phyloP scores from a whole-genome alignment of 2,888 invertebrate species.

The Oligia latruncula region DNA sequence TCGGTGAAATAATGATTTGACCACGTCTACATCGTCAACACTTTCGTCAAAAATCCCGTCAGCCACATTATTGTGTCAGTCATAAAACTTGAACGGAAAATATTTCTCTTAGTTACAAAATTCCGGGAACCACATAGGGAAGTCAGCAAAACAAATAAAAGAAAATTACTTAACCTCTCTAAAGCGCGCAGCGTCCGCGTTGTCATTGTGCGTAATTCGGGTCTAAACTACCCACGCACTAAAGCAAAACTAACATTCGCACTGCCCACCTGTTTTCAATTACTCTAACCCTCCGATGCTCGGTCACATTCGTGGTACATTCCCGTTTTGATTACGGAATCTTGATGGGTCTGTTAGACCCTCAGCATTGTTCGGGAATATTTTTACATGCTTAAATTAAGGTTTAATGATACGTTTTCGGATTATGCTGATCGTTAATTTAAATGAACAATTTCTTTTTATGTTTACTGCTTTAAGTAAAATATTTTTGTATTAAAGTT shows the following conservation, averaged over 20 bases:
- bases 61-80: background rate
- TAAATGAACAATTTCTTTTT: constrained; percentile 67
- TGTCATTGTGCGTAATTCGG: constrained; percentile 45
- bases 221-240: constrained; percentile 51
- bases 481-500: constrained; percentile 53
- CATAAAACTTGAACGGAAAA: background rate
- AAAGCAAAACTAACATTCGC: constrained; percentile 55
- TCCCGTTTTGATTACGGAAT: constrained; percentile 74
- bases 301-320: constrained; percentile 68
- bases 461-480: constrained; percentile 59
- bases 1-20: background rate
- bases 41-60: background rate
- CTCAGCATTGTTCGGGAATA: constrained; percentile 68
- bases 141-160: constrained; percentile 31
- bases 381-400: constrained; percentile 70
- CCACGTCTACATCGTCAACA: background rate
- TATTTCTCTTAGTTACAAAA: constrained; percentile 14
- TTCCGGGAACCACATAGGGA: constrained; percentile 3
- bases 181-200: constrained; percentile 26
- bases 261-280: constrained; percentile 67
- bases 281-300: constrained; percentile 68
- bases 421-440: constrained; percentile 64
- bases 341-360: constrained; percentile 67
- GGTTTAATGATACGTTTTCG: constrained; percentile 64
- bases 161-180: constrained; percentile 49